phyloP scores from a whole-genome alignment of 2,113 vertebrate genomes.

The Ceyx melanurus region DNA sequence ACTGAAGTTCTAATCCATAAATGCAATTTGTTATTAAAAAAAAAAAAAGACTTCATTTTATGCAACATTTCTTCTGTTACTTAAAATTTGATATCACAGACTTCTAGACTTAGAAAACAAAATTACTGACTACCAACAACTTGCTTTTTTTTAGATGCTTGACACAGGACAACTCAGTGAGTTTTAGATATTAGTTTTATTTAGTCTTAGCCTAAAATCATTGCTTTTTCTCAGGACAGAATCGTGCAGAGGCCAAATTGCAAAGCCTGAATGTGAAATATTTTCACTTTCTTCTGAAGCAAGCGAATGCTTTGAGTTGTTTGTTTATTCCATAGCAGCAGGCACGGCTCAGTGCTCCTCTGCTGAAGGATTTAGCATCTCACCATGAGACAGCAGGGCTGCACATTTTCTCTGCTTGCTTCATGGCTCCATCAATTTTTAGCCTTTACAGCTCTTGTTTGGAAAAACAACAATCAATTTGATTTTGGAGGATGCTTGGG shows the following conservation, averaged over 20 bases:
- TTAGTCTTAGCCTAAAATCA: background rate
- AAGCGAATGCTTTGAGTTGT: slow-evolving; percentile 8
- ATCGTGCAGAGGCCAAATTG: background rate
- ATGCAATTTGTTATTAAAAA: background rate
- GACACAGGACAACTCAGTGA: background rate
- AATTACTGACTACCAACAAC: background rate
- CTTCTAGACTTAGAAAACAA: background rate
- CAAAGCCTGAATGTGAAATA: background rate
- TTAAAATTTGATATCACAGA: background rate
- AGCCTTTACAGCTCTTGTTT: background rate
- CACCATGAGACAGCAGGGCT: background rate
- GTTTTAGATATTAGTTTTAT: background rate
- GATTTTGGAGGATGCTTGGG: background rate
- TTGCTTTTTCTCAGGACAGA: background rate
- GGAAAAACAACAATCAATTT: background rate
- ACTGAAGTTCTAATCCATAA: background rate
- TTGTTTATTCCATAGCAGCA: background rate
- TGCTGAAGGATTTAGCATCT: background rate
- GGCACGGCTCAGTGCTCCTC: background rate
- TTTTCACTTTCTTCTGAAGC: background rate
- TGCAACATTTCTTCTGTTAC: background rate
- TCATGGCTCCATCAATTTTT: background rate
- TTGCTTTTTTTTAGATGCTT: background rate
- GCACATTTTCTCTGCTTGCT: background rate
- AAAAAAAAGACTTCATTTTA: background rate